phyloP scores from a whole-genome alignment of 2,113 vertebrate genomes.

The Zosterops hypoxanthus region DNA sequence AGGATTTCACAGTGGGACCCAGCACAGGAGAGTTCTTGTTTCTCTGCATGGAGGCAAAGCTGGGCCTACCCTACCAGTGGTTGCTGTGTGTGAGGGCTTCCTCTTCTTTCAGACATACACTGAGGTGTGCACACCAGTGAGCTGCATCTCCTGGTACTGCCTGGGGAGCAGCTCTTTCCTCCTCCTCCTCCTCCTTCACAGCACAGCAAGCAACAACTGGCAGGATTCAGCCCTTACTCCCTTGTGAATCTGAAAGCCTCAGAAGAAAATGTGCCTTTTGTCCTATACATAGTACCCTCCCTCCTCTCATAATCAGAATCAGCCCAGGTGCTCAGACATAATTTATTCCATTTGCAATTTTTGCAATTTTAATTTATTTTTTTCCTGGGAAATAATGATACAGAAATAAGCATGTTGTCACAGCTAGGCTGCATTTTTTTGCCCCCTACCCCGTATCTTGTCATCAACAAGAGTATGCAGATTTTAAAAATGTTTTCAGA shows the following conservation, averaged over 20 bases:
- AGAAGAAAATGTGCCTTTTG: neutral
- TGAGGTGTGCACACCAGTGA: neutral
- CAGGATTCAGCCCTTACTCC: neutral
- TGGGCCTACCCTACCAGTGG: neutral
- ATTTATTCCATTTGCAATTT: neutral
- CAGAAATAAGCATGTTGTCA: neutral
- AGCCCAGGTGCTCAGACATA: neutral
- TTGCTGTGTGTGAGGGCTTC: neutral
- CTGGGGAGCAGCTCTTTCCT: neutral
- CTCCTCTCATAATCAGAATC: neutral
- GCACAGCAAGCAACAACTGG: neutral
- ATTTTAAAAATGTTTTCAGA: conserved; percentile 26
- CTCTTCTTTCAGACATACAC: neutral
- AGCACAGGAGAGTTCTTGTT: neutral
- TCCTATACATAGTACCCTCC: neutral
- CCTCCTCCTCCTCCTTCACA: neutral
- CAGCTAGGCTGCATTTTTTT: neutral
- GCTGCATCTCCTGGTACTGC: neutral
- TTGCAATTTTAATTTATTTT: neutral
- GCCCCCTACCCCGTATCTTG: neutral
- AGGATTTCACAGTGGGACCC: neutral
- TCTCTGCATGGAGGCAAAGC: neutral
- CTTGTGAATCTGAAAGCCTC: neutral
- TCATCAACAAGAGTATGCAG: neutral
- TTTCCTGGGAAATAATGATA: neutral